Evolutionary conservation across 2,888 invertebrate genomes (phyloP).

Genomic region (Mesorhabditis belari): DNA sequence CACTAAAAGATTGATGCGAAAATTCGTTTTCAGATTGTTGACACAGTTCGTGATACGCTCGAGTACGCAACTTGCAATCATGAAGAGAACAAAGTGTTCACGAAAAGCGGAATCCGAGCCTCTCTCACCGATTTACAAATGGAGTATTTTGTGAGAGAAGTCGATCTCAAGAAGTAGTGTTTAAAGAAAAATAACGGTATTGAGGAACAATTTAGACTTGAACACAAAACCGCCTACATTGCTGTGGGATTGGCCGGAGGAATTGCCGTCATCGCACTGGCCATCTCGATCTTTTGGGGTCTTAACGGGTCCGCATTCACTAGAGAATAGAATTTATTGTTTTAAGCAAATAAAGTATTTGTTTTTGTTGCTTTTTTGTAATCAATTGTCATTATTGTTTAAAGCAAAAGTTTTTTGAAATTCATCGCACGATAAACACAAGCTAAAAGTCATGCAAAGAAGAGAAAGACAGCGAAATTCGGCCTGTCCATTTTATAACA

Average conservation of each 20-base stretch:
- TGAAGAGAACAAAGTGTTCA: background rate
- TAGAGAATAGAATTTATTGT: conserved; percentile 4
- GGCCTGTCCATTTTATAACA: too few relatives aligned
- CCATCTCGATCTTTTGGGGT: conserved; percentile 38
- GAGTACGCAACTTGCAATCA: background rate
- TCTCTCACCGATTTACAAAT: conserved; percentile 27
- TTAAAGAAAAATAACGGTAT: background rate
- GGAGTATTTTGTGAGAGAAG: conserved; percentile 18
- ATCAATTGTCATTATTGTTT: too few relatives aligned
- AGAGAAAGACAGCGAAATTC: too few relatives aligned
- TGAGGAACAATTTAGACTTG: background rate
- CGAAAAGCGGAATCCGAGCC: conserved; percentile 15
- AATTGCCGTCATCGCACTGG: conserved; percentile 30
- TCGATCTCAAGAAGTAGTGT: conserved; percentile 15
- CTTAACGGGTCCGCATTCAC: conserved; percentile 33
- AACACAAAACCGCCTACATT: conserved; percentile 11
- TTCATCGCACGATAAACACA: too few relatives aligned
- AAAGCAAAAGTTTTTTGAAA: too few relatives aligned
- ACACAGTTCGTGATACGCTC: background rate
- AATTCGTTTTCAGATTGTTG: background rate
- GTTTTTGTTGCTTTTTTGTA: too few relatives aligned
- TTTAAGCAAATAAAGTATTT: background rate
- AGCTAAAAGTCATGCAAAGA: too few relatives aligned
- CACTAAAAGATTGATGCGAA: too few relatives aligned
- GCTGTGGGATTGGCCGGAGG: conserved; percentile 29